These are phyloP conservation scores for Parthenolecanium corni DNA, from an alignment of 2,888 invertebrate species.

Conservation along the genomic window DNA sequence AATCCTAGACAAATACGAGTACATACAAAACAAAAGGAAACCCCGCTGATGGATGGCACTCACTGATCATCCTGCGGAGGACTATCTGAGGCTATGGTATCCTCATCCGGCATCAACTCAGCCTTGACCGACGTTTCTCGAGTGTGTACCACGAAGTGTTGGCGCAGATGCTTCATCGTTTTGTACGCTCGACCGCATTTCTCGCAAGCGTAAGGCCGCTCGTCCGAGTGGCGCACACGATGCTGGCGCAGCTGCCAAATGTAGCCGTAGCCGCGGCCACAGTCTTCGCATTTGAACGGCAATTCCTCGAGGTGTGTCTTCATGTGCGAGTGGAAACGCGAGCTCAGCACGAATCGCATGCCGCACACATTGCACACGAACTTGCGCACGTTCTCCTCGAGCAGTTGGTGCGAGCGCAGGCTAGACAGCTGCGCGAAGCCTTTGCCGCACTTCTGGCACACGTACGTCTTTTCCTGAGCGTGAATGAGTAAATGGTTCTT, in stretches of 20 bases:
- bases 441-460: background rate
- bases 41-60: too few species aligned
- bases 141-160: background rate
- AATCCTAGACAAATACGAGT: too few species aligned
- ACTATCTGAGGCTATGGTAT: too few species aligned
- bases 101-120: too few species aligned
- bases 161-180: background rate
- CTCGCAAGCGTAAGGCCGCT: conserved; percentile 1
- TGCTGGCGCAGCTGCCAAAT: conserved; percentile 4
- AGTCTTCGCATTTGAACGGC: conserved; percentile 3
- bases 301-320: background rate
- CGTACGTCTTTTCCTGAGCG: background rate
- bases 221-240: background rate
- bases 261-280: background rate
- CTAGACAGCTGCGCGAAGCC: background rate
- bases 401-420: background rate
- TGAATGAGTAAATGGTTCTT: background rate
- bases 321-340: background rate
- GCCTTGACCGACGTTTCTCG: too few species aligned
- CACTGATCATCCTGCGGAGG: too few species aligned
- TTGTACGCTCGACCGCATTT: conserved; percentile 1
- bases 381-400: background rate
- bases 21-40: too few species aligned
- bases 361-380: conserved; percentile 15
- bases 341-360: background rate